phyloP scores from a whole-genome alignment of 2,888 invertebrate genomes.

The Zygaena filipendulae region DNA sequence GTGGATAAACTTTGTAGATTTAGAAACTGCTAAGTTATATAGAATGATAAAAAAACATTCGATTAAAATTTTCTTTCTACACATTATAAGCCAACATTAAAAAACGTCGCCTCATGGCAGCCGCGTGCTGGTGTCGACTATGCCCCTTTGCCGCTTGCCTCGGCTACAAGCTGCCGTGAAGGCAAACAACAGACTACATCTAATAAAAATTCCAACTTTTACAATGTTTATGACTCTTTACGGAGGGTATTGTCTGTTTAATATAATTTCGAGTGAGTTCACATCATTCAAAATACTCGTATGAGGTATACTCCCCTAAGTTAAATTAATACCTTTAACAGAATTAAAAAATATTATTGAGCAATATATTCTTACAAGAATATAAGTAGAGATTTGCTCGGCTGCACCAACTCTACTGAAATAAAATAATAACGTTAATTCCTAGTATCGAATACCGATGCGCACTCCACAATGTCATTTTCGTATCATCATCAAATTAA shows the following conservation, averaged over 20 bases:
- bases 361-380: constrained; percentile 65
- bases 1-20: too few species aligned
- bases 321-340: constrained; percentile 63
- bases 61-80: too few species aligned
- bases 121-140: constrained; percentile 38
- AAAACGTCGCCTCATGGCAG: too few species aligned
- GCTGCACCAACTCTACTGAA: constrained; percentile 65
- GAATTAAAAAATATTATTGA: constrained; percentile 58
- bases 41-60: too few species aligned
- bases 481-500: constrained; percentile 35
- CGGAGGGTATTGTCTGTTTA: constrained; percentile 68
- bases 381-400: constrained; percentile 66
- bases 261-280: constrained; percentile 59
- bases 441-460: constrained; percentile 61
- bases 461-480: constrained; percentile 64
- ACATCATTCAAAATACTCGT: constrained; percentile 47
- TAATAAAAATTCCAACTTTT: constrained; percentile 53
- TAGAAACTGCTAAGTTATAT: too few species aligned
- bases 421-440: constrained; percentile 35
- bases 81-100: too few species aligned
- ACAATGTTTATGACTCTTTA: constrained; percentile 48
- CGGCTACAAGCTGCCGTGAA: constrained; percentile 43
- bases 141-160: constrained; percentile 43
- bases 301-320: constrained; percentile 54
- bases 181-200: constrained; percentile 62